A percentile compares a stretch with the other conserved stretches of the same genome.
Evolutionary conservation across 2,888 invertebrate genomes (phyloP).

Genomic region (Hypsopygia costalis): DNA sequence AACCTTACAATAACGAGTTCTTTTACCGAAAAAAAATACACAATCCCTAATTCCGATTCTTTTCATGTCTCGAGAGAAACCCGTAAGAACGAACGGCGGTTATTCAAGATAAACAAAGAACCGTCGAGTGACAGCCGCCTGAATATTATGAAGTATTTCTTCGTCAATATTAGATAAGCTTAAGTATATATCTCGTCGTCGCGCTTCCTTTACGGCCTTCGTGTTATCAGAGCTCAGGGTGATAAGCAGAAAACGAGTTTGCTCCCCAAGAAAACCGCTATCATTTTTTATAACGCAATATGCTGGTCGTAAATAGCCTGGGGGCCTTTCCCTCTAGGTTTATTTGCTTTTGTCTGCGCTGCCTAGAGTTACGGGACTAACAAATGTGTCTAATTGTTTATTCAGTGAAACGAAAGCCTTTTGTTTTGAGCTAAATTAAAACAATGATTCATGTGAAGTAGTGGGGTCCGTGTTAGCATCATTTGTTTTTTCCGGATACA

Average conservation of each 20-base stretch:
- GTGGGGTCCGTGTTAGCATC: neutral
- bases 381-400: slow-evolving; percentile 33
- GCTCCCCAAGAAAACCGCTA: slow-evolving; percentile 19
- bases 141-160: slow-evolving; percentile 23
- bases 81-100: slow-evolving; percentile 12
- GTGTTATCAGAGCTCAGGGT: slow-evolving; percentile 17
- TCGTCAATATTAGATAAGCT: slow-evolving; percentile 23
- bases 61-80: slow-evolving; percentile 17
- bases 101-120: slow-evolving; percentile 21
- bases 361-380: slow-evolving; percentile 17
- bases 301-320: slow-evolving; percentile 21
- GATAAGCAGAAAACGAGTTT: slow-evolving; percentile 22
- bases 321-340: slow-evolving; percentile 13
- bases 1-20: too few species aligned
- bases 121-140: slow-evolving; percentile 15
- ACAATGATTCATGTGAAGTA: neutral
- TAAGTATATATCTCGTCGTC: slow-evolving; percentile 19
- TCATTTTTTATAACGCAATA: slow-evolving; percentile 26
- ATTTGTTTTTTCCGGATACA: too few species aligned
- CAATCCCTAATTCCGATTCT: slow-evolving; percentile 16
- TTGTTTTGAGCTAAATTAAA: neutral
- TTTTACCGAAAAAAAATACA: neutral
- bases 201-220: slow-evolving; percentile 19
- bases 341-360: slow-evolving; percentile 12
- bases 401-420: slow-evolving; percentile 15